Base-by-base conservation (phyloP, 2,797 vertebrate species). In the Mus minutoides region DNA sequence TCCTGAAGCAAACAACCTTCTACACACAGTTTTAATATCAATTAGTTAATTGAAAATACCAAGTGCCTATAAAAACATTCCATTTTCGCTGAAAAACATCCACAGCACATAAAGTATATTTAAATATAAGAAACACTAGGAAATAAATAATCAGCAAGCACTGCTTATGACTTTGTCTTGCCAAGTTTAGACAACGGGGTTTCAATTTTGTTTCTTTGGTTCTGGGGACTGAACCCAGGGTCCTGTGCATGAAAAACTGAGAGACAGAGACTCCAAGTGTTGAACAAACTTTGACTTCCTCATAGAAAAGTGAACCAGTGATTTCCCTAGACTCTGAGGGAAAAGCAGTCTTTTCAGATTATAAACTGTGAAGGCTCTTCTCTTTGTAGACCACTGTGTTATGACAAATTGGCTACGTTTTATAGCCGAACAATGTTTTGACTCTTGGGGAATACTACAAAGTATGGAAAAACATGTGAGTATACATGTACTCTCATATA, bases 281-380 rank as follows among this genome's bases (percentile, higher is more conserved):
- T 94, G 77, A 88, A 90, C 16, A 75, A 21, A 2, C 76, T 87
- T 95, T 92, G 83, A 89, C 34, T 88, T 93, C 86, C 83, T 64
- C 37, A 82, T 49, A 89, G 82, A 94, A 92, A 96, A 79, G 60
- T 16, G 80, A 94, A 89, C 52, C 12, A 83, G 91, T 71, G 19
- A 29, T 79, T 92, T 92, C 52, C 91, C 62, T 94, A 84, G 71
- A 91, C 64, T 94, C 76, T 76, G n/a, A 91, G 75, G n/a, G 69
- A 71, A 91, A 91, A 89, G 6, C 69, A n/a, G 76, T 71, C 34
- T 56, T 26, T 58, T 69, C 76, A 31, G 49, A 56, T 83, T 88
- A 69, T 52, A n/a, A 71, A 96, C 9, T 86, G 2, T 8, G 95
- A 88, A 90, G 71, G 31, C 10, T 10, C 91, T 58, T 85, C 37